These are phyloP conservation scores for Drosophila prolongata DNA, from an alignment of 2,888 invertebrate genomes.

Conservation along the genomic window DNA sequence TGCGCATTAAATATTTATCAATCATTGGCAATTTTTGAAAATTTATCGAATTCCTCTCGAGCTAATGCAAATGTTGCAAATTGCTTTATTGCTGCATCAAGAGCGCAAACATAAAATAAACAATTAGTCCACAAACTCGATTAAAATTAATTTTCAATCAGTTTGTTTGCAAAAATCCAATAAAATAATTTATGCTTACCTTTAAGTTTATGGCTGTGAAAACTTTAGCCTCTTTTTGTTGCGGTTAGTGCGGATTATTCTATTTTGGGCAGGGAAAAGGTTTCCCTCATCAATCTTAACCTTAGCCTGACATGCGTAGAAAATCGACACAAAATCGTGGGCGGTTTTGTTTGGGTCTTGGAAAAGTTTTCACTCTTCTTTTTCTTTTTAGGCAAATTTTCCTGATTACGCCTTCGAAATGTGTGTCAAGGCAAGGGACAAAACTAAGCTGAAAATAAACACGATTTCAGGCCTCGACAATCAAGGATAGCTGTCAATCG, in stretches of 20 bases:
- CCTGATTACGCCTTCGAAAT: slow-evolving; percentile 26
- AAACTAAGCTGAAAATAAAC: slow-evolving; percentile 56
- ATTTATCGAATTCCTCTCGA: not conserved
- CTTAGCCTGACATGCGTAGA: slow-evolving; percentile 42
- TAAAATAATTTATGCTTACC: slow-evolving; percentile 13
- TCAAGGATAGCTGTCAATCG: slow-evolving; percentile 33
- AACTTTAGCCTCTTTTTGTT: slow-evolving; percentile 4
- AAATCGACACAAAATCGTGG: slow-evolving; percentile 31
- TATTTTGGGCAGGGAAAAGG: not conserved
- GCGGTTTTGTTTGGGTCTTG: not conserved
- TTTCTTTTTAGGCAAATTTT: slow-evolving; percentile 27
- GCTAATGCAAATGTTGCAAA: slow-evolving; percentile 48
- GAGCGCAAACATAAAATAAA: slow-evolving; percentile 32
- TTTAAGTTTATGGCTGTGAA: slow-evolving; percentile 31
- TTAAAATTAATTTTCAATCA: slow-evolving; percentile 20
- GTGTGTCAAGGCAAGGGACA: slow-evolving; percentile 62
- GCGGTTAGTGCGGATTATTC: not conserved
- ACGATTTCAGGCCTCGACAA: slow-evolving; percentile 41
- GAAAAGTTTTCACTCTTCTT: slow-evolving; percentile 40
- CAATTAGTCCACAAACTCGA: slow-evolving; percentile 43
- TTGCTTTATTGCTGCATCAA: slow-evolving; percentile 44
- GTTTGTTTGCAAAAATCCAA: not conserved
- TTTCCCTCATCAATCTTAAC: slow-evolving; percentile 52
- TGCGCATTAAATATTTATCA: slow-evolving; percentile 58
- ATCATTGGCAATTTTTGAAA: slow-evolving; percentile 8